phyloP scores from a whole-genome alignment of 2,113 vertebrate genomes.

The Nycticebus coucang region DNA sequence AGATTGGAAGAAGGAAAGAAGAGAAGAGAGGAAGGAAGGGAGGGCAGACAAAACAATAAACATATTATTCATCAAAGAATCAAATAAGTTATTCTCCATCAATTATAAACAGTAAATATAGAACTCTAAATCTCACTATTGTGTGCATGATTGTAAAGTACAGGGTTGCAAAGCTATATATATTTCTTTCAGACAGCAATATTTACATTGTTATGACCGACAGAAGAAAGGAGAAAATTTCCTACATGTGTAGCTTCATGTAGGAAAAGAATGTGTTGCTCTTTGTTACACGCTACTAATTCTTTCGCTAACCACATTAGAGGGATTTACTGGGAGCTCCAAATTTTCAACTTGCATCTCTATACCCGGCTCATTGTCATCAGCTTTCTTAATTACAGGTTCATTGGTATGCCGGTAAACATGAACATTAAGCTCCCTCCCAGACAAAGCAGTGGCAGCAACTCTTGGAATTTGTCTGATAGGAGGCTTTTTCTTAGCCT shows the following conservation, averaged over 20 bases:
- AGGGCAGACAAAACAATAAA: slow-evolving; percentile 67
- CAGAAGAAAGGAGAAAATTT: slow-evolving; percentile 71
- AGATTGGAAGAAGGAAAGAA: neutral
- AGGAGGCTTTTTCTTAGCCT: slow-evolving; percentile 82
- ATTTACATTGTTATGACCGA: slow-evolving; percentile 83
- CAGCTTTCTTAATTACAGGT: slow-evolving; percentile 42
- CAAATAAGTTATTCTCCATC: slow-evolving; percentile 84
- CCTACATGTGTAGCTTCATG: neutral
- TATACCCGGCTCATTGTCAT: slow-evolving; percentile 86
- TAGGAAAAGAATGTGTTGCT: slow-evolving; percentile 59
- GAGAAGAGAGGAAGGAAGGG: neutral
- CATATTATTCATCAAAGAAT: slow-evolving; percentile 83
- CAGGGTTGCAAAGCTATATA: slow-evolving; percentile 84
- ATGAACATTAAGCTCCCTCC: slow-evolving; percentile 89
- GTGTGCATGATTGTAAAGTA: slow-evolving; percentile 83
- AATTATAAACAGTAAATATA: slow-evolving; percentile 85
- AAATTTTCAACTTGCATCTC: slow-evolving; percentile 89
- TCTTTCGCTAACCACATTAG: slow-evolving; percentile 88
- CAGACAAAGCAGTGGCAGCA: slow-evolving; percentile 84
- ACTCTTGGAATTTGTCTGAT: slow-evolving; percentile 88
- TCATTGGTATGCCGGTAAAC: slow-evolving; percentile 83
- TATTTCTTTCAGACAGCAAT: slow-evolving; percentile 81
- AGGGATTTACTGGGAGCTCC: slow-evolving; percentile 91
- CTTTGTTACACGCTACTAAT: slow-evolving; percentile 93
- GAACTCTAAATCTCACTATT: slow-evolving; percentile 82